Conservation (phyloP, 2,113 vertebrate genomes). For the Grammomys dolichurus region DNA sequence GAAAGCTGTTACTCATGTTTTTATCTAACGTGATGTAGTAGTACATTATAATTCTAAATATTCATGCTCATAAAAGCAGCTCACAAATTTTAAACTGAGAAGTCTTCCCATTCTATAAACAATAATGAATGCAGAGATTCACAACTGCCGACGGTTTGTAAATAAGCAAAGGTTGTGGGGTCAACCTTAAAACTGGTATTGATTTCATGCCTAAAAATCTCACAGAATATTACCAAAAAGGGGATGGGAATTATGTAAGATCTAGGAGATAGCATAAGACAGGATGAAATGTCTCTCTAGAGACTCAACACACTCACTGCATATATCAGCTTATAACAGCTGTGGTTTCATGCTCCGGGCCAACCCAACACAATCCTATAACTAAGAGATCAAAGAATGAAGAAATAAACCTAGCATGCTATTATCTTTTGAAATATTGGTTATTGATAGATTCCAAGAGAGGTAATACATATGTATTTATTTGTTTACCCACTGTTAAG, state of each 20-base stretch:
- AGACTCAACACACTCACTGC: neutral
- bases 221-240: neutral
- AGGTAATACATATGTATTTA: neutral
- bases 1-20: neutral
- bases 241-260: neutral
- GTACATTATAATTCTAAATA: neutral
- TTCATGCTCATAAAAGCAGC: neutral
- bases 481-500: neutral
- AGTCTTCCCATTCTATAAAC: neutral
- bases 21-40: neutral
- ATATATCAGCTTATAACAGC: neutral
- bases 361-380: accelerated
- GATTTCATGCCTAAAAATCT: neutral
- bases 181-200: neutral
- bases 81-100: neutral
- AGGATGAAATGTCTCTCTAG: neutral
- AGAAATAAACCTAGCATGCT: no score
- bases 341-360: neutral
- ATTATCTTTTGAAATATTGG: neutral
- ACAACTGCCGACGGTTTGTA: no score
- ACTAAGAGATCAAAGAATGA: neutral
- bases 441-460: neutral
- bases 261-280: neutral
- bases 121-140: neutral
- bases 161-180: neutral